These are phyloP conservation scores for Venusia cambrica DNA, from an alignment of 2,888 invertebrate species.

Conservation along the genomic window DNA sequence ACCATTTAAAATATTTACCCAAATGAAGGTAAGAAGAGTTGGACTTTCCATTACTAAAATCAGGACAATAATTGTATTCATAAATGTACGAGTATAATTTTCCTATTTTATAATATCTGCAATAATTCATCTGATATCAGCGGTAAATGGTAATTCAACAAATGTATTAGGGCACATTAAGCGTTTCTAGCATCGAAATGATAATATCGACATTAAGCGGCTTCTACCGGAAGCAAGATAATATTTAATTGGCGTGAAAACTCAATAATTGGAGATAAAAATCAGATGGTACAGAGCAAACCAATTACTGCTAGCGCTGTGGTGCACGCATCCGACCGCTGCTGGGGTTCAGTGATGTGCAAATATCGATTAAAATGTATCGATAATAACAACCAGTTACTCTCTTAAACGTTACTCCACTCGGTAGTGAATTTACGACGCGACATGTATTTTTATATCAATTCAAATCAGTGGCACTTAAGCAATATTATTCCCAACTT, in stretches of 20 bases:
- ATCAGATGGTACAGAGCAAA: constrained; percentile 62
- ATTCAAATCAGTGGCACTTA: too few relatives aligned
- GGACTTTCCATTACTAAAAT: too few relatives aligned
- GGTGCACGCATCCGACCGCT: constrained; percentile 58
- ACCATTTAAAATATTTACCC: too few relatives aligned
- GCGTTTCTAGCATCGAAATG: constrained; percentile 42
- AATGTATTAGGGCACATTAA: constrained; percentile 31
- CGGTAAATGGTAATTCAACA: constrained; percentile 14
- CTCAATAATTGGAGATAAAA: constrained; percentile 78
- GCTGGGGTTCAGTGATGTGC: constrained; percentile 44
- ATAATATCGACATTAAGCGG: constrained; percentile 53
- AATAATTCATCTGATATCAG: too few relatives aligned
- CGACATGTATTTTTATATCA: too few relatives aligned
- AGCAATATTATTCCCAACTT: too few relatives aligned
- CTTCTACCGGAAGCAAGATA: constrained; percentile 72
- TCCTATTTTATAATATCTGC: too few relatives aligned
- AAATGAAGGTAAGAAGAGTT: too few relatives aligned
- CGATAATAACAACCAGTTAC: constrained; percentile 25
- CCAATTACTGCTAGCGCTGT: constrained; percentile 71
- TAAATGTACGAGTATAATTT: too few relatives aligned
- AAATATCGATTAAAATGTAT: constrained; percentile 13
- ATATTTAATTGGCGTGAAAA: constrained; percentile 79
- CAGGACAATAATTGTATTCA: too few relatives aligned
- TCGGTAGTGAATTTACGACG: too few relatives aligned
- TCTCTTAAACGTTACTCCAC: too few relatives aligned